Evolutionary conservation across 1,140 invertebrate genomes (phyloP).

Genomic region (Andricus grossulariae): DNA sequence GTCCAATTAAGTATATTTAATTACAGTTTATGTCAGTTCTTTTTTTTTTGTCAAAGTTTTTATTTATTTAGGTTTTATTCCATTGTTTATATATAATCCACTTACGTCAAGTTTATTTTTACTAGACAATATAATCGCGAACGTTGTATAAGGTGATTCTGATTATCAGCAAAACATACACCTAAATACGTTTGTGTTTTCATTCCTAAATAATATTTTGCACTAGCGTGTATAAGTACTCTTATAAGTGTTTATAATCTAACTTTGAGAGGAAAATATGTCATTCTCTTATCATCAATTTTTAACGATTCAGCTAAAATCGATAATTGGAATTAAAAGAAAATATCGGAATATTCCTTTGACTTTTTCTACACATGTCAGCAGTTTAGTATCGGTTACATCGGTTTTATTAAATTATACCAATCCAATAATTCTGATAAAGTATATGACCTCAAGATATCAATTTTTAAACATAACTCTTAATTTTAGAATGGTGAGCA

Average conservation of each 20-base stretch:
- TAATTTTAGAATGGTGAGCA: no score
- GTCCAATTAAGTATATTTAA: no score
- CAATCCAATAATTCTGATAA: no score
- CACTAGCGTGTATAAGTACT: background rate
- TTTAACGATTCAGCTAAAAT: background rate
- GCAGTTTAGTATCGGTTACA: background rate
- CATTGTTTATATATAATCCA: no score
- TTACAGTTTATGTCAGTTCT: no score
- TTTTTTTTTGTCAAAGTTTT: no score
- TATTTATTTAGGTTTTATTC: no score
- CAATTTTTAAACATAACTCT: no score
- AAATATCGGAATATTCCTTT: constrained; percentile 10
- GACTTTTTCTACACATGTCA: background rate
- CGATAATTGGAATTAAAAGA: background rate
- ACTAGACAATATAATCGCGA: background rate
- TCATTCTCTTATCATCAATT: background rate
- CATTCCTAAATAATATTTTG: constrained; percentile 8
- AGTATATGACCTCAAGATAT: no score
- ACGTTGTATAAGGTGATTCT: background rate
- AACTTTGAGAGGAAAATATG: background rate
- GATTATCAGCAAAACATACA: constrained; percentile 5
- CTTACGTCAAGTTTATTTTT: background rate
- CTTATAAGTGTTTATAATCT: background rate
- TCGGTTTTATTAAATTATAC: no score
- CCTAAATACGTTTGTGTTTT: constrained; percentile 3